These are phyloP conservation scores for Emydoidea blandingii DNA, from an alignment of 2,797 vertebrate species.

Conservation along the genomic window DNA sequence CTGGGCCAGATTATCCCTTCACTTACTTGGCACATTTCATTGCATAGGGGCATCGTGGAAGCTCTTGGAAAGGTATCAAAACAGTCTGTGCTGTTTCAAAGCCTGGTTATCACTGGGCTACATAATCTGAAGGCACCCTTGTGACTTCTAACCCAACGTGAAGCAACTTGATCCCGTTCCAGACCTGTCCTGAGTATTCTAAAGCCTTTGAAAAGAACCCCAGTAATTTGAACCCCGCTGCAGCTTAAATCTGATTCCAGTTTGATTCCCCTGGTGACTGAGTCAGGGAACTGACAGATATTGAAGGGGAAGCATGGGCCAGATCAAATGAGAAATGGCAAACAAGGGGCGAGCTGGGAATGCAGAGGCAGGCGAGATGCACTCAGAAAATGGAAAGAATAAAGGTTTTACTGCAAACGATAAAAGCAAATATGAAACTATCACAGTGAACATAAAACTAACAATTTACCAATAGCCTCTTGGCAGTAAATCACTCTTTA, in stretches of 20 bases:
- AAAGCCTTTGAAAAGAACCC: slow-evolving; percentile 62
- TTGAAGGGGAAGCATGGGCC: neutral
- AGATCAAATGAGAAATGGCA: slow-evolving; percentile 52
- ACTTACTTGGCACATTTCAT: slow-evolving; percentile 18
- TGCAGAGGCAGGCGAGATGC: neutral
- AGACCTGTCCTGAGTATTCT: slow-evolving; percentile 53
- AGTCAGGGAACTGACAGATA: slow-evolving; percentile 37
- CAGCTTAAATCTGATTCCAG: slow-evolving; percentile 41
- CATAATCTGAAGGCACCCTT: slow-evolving; percentile 24
- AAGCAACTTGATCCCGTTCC: slow-evolving; percentile 55
- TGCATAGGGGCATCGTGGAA: slow-evolving; percentile 14
- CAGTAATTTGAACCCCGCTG: slow-evolving; percentile 63
- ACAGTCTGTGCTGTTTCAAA: slow-evolving; percentile 53
- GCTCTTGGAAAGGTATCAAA: slow-evolving; percentile 66
- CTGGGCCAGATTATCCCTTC: slow-evolving; percentile 42
- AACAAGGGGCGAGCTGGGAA: neutral
- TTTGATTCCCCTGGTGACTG: slow-evolving; percentile 48
- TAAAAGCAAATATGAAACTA: slow-evolving; percentile 44
- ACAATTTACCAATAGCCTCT: neutral
- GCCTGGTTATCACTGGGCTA: neutral
- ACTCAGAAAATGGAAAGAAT: slow-evolving; percentile 26
- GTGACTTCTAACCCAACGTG: neutral
- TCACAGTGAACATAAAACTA: slow-evolving; percentile 33
- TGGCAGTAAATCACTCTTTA: neutral
- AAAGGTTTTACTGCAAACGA: slow-evolving; percentile 34